Evolutionary conservation across 2,113 vertebrate species (phyloP).

Genomic region (Prolemur simus): DNA sequence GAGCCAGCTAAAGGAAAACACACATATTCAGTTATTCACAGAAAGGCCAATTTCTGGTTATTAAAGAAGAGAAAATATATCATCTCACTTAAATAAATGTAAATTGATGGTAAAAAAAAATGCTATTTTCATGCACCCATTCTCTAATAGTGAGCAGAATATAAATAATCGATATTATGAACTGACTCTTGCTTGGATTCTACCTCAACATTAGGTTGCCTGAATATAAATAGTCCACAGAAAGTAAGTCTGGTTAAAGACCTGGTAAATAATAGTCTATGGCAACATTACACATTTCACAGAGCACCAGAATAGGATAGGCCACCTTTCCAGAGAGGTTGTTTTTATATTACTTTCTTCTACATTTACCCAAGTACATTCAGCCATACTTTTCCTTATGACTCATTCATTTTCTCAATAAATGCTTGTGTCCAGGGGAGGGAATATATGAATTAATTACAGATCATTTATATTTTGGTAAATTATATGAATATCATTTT

Average conservation of each 20-base stretch:
- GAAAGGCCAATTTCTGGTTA: conserved; percentile 34
- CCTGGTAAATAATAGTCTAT: neutral
- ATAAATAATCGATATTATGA: conserved; percentile 20
- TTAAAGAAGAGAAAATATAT: conserved; percentile 38
- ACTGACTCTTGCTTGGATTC: neutral
- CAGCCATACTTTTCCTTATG: neutral
- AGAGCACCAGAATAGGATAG: neutral
- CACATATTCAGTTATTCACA: neutral
- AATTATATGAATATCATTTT: neutral
- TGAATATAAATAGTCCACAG: neutral
- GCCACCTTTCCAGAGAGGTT: neutral
- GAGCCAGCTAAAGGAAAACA: conserved; percentile 40
- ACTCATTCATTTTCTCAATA: neutral
- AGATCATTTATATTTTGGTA: neutral
- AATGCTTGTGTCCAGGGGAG: neutral
- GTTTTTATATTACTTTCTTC: neutral
- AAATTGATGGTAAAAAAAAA: neutral
- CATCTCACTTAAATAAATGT: neutral
- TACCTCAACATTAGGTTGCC: neutral
- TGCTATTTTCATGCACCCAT: neutral
- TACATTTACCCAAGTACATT: neutral
- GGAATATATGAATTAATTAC: neutral
- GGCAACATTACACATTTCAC: neutral
- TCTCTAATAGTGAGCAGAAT: neutral
- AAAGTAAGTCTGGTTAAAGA: neutral